Evolutionary conservation across 2,113 vertebrate genomes (phyloP), one percentile per base, ranked within the genome.

Genomic region (Pterophyllum scalare): DNA sequence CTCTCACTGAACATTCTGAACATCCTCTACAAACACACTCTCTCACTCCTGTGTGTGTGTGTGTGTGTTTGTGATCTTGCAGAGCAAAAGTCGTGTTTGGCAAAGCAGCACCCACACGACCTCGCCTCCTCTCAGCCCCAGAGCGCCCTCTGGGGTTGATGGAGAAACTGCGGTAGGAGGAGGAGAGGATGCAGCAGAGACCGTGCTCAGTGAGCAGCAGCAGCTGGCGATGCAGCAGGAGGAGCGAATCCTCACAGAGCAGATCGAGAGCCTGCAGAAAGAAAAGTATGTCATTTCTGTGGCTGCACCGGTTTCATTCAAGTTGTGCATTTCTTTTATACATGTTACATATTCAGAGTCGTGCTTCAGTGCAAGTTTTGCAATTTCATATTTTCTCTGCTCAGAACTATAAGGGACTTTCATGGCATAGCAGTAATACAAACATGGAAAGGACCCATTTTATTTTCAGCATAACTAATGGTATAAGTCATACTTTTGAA

Each of bases 201-300:
- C 94, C 1, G 95, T 96, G 2, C 79, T 96, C 61, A 96, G 94
- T 0, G 97, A 98, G 75, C 97, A 97, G 92, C 97, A 99, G 91
- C 96, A 98, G 75, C 94, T 93, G 2, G 97, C 95, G 11, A 97
- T 99, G 97, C 97, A 97, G 93, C 97, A 97, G 86, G 98, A 99
- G 88, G 98, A 99, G 90, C 95, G 94, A 79, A 97, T 97, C 52
- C 94, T 99, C 82, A 96, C 97, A 0, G 96, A 98, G 87, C 97
- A 99, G 94, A 98, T 98, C 0, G 98, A 99, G 92, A 98, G 91
- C 89, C 93, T 99, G 56, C 97, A 99, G 95, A 98, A 98, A 83
- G 97, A 99, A 87, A 99, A 98, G 98, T 99, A 91, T 90, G 97
- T n/a, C 2, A n/a, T 38, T 80, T 35, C n/a, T 65, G 10, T 54